phyloP scores from a whole-genome alignment of 2,113 vertebrate species.

The Helogale parvula region DNA sequence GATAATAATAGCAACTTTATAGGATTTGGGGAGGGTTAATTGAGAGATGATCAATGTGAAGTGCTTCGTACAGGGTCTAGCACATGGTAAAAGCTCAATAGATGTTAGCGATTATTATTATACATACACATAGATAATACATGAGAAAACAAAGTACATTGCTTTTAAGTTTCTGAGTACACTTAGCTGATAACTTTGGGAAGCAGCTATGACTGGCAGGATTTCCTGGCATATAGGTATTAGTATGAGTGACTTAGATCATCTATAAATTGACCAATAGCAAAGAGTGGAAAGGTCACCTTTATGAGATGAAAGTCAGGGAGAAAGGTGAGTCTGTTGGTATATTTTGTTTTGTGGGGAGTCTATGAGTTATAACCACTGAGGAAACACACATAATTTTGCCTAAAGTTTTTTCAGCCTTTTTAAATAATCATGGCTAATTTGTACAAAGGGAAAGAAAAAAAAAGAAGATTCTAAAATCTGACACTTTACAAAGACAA shows the following conservation, averaged over 20 bases:
- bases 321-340: not conserved
- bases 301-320: not conserved
- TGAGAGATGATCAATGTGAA: slow-evolving; percentile 44
- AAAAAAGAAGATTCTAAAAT: not conserved
- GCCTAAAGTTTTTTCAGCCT: not conserved
- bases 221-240: slow-evolving; percentile 39
- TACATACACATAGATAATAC: slow-evolving; percentile 34
- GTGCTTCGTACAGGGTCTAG: not conserved
- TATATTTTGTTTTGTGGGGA: not conserved
- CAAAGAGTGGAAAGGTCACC: not conserved
- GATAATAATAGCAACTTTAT: not conserved
- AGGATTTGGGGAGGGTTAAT: not conserved
- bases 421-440: not conserved
- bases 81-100: not conserved
- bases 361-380: not conserved
- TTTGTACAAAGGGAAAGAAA: not conserved
- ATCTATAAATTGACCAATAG: not conserved
- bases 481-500: not conserved
- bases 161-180: slow-evolving; percentile 56
- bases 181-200: slow-evolving; percentile 25
- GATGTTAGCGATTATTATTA: slow-evolving; percentile 47
- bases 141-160: slow-evolving; percentile 48
- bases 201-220: not conserved
- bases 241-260: not conserved
- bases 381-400: not conserved